These are phyloP conservation scores for Ophion costatus DNA, from an alignment of 2,888 invertebrate genomes.

Conservation along the genomic window DNA sequence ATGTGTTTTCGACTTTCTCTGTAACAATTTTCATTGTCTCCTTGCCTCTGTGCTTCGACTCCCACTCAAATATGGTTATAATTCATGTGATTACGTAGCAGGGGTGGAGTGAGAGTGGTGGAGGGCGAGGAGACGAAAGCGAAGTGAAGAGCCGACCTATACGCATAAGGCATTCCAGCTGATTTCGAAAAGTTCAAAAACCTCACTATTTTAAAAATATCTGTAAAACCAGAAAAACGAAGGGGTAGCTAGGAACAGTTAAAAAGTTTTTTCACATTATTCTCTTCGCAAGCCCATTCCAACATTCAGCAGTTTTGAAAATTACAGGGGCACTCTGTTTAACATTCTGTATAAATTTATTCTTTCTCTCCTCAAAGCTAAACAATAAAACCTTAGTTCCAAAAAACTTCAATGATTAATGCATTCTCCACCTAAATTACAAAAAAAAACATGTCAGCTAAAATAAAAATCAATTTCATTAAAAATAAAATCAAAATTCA, in stretches of 20 bases:
- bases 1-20: constrained; percentile 52
- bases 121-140: not conserved
- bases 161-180: constrained; percentile 3
- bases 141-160: too few relatives aligned
- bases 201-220: not conserved
- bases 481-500: too few relatives aligned
- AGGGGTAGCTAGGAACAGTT: not conserved
- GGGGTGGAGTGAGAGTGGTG: constrained; percentile 7
- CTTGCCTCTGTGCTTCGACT: constrained; percentile 14
- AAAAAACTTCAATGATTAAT: too few relatives aligned
- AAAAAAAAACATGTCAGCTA: too few relatives aligned
- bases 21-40: constrained; percentile 29
- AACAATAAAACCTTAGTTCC: too few relatives aligned
- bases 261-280: not conserved
- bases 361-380: too few relatives aligned
- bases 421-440: too few relatives aligned
- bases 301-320: not conserved
- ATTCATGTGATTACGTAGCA: constrained; percentile 46
- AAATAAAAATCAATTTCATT: too few relatives aligned
- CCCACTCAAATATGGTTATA: constrained; percentile 33
- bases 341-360: too few relatives aligned
- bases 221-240: not conserved
- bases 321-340: not conserved
- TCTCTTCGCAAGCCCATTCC: not conserved
- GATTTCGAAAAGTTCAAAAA: not conserved